These are phyloP conservation scores for Sparus aurata DNA, from an alignment of 2,797 vertebrate genomes.

Conservation along the genomic window DNA sequence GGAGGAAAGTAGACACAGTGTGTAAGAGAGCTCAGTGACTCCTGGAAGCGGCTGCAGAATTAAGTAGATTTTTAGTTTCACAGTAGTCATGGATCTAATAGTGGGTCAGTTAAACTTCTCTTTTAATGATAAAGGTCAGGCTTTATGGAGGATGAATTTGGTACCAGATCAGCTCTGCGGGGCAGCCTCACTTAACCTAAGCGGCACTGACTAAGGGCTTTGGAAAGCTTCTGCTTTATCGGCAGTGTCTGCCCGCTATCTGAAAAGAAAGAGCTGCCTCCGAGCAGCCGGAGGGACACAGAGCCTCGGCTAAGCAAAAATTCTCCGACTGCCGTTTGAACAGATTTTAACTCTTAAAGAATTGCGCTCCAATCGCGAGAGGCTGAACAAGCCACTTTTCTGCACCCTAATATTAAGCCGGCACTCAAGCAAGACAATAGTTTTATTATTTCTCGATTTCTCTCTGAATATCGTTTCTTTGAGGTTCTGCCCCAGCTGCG, in stretches of 20 bases:
- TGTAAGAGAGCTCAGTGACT: slow-evolving; percentile 30
- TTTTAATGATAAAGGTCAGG: slow-evolving; percentile 65
- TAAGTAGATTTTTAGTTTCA: slow-evolving; percentile 48
- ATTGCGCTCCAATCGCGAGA: slow-evolving; percentile 39
- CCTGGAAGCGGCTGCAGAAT: slow-evolving; percentile 27
- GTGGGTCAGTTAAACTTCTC: slow-evolving; percentile 55
- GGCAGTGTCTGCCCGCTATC: slow-evolving; percentile 44
- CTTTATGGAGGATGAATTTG: slow-evolving; percentile 62
- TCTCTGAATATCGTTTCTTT: slow-evolving; percentile 57
- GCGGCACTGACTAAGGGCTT: slow-evolving; percentile 58
- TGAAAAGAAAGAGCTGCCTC: slow-evolving; percentile 47
- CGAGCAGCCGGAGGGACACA: slow-evolving; percentile 44
- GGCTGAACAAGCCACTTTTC: slow-evolving; percentile 51
- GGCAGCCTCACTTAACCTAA: slow-evolving; percentile 55
- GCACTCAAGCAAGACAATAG: slow-evolving; percentile 68
- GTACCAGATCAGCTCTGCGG: slow-evolving; percentile 59
- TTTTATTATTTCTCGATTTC: slow-evolving; percentile 75
- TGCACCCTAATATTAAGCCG: slow-evolving; percentile 63
- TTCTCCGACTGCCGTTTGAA: slow-evolving; percentile 47
- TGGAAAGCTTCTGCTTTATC: slow-evolving; percentile 53
- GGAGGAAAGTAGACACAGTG: background rate
- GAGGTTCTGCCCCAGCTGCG: slow-evolving; percentile 68
- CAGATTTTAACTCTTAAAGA: slow-evolving; percentile 55
- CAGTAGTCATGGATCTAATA: slow-evolving; percentile 32
- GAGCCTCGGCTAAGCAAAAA: slow-evolving; percentile 44